Evolutionary conservation across 2,888 invertebrate genomes (phyloP), one percentile per base, ranked within the genome.

Genomic region (Tetragnatha montana): DNA sequence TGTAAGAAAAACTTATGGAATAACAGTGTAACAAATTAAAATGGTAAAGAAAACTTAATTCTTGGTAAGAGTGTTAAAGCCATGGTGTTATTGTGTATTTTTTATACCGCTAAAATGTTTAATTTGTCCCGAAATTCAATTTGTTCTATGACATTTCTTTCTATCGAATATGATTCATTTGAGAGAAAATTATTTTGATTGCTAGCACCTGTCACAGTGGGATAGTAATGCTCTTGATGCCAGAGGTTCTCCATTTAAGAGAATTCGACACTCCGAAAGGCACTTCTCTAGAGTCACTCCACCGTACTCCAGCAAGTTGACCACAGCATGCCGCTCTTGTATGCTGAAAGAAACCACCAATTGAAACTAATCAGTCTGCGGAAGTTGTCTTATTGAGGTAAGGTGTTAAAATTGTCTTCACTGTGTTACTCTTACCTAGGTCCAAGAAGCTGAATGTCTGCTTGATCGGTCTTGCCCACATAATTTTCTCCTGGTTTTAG

Each of bases 121-220:
- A n/a, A 35, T 35, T 35, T 35, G 4, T 1, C 35, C 1, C 35
- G 35, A 35, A 35, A 35, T 35, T 35, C 35, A 35, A 35, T 35
- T 35, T 35, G 1, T 35, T 35, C 35, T 2, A 35, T 35, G 35
- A 35, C 35, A 2, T 35, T 35, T 35, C 35, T 4, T 35, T 35
- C 35, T 35, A 35, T n/a, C 35, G 35, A 35, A 35, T 35, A 2
- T 35, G 35, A 35, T 35, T 35, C 35, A 35, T 35, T 35, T 35
- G 35, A 35, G 35, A 35, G 35, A 2, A 35, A 35, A 35, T 35
- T 35, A 35, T 35, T 35, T 35, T 35, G n/a, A n/a, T n/a, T n/a
- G n/a, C n/a, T 4, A 35, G 35, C 91, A 94, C 94, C 94, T 93
- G 92, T 95, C 95, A 92, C 95, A 94, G 92, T 95, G 94, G 78